Conservation (phyloP, 2,888 invertebrate genomes). For the Nomada hirtipes region DNA sequence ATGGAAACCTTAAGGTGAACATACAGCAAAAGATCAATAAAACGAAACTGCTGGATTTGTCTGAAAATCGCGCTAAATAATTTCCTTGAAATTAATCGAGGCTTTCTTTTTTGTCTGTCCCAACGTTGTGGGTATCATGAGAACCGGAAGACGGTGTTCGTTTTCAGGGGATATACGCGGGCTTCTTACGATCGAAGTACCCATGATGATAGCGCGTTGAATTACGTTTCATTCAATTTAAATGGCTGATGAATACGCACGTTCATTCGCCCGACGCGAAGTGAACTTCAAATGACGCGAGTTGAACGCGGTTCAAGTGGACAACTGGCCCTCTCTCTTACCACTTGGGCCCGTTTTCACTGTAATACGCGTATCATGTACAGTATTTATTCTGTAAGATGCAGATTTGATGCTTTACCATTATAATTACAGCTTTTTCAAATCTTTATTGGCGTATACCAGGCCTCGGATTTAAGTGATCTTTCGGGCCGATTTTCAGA, state of each 20-base stretch:
- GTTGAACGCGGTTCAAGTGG: slow-evolving; percentile 63
- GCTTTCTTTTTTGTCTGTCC: background rate
- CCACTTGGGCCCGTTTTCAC: background rate
- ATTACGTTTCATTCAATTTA: slow-evolving; percentile 55
- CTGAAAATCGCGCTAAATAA: no score
- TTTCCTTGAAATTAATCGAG: background rate
- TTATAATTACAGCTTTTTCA: no score
- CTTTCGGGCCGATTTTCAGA: no score
- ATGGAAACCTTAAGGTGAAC: no score
- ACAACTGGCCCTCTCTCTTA: slow-evolving; percentile 47
- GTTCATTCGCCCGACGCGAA: slow-evolving; percentile 55
- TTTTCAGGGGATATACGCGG: slow-evolving; percentile 23
- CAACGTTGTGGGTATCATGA: background rate
- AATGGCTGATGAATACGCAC: slow-evolving; percentile 62
- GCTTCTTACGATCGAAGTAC: slow-evolving; percentile 38
- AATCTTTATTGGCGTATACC: no score
- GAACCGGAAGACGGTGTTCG: slow-evolving; percentile 27
- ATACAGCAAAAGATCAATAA: no score
- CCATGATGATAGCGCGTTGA: slow-evolving; percentile 41
- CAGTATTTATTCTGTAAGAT: no score
- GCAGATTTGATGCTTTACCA: no score
- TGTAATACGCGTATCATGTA: no score
- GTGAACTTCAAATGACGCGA: slow-evolving; percentile 58
- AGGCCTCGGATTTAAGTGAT: no score
- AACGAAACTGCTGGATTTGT: no score